Conservation (phyloP, 1,140 invertebrate species). For the Eumaeus atala region DNA sequence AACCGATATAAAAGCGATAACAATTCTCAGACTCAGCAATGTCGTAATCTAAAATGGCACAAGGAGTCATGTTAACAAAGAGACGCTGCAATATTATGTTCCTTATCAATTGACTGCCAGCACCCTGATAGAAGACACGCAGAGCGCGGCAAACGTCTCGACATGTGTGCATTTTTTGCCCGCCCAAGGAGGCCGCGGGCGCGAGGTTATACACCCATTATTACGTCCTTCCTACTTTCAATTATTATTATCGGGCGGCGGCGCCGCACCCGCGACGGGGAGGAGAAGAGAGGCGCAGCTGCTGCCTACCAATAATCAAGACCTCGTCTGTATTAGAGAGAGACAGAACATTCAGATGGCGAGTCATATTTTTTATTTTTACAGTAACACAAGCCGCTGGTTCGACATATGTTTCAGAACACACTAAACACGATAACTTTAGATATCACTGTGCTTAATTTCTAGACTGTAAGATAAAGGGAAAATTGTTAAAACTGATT, state of each 20-base stretch:
- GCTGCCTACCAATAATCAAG: constrained; percentile 74
- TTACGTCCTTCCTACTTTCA: constrained; percentile 74
- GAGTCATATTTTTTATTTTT: constrained; percentile 23
- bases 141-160: constrained; percentile 41
- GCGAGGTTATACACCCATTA: constrained; percentile 74
- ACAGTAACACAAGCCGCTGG: neutral
- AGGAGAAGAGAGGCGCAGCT: constrained; percentile 71
- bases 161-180: constrained; percentile 73
- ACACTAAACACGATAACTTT: constrained; percentile 6
- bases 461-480: constrained; percentile 2
- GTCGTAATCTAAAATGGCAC: constrained; percentile 29
- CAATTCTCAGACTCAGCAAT: constrained; percentile 29
- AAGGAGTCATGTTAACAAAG: constrained; percentile 39
- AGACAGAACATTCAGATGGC: constrained; percentile 42
- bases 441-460: constrained; percentile 8
- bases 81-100: constrained; percentile 24
- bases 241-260: constrained; percentile 72
- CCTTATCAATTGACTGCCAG: constrained; percentile 30
- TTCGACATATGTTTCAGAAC: neutral
- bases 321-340: constrained; percentile 51
- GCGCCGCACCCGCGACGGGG: constrained; percentile 68
- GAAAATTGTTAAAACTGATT: constrained; percentile 18
- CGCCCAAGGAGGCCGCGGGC: constrained; percentile 73
- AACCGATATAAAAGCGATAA: constrained; percentile 18
- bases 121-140: constrained; percentile 30